Evolutionary conservation across 2,888 invertebrate genomes (phyloP).

Genomic region (Monoplex corrugatus): DNA sequence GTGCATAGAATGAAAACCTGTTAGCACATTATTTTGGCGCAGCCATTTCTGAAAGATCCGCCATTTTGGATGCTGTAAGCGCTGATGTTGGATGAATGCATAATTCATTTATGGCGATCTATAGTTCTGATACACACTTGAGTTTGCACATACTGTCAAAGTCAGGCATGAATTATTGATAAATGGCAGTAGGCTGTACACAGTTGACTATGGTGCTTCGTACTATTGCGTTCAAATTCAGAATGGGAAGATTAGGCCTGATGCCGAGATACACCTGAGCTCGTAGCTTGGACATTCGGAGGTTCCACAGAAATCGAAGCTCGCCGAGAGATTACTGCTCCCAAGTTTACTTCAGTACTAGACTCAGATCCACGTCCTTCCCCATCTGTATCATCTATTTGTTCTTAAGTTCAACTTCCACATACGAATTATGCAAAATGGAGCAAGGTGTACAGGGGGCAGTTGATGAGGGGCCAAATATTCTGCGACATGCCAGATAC

Average conservation of each 20-base stretch:
- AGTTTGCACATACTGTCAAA: background rate
- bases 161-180: background rate
- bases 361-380: too few species aligned
- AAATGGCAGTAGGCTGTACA: too few species aligned
- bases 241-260: background rate
- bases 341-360: too few species aligned
- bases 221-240: background rate
- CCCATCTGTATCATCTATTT: too few species aligned
- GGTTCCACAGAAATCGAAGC: constrained; percentile 38
- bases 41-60: constrained; percentile 55
- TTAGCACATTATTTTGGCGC: constrained; percentile 46
- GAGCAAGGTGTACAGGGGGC: too few species aligned
- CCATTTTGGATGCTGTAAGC: constrained; percentile 58
- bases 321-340: background rate
- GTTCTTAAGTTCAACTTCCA: too few species aligned
- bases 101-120: constrained; percentile 50
- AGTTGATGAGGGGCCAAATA: too few species aligned
- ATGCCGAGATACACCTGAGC: constrained; percentile 23
- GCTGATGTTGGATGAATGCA: constrained; percentile 55
- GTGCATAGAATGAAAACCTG: constrained; percentile 24
- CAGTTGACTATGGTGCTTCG: background rate
- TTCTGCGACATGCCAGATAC: too few species aligned
- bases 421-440: too few species aligned
- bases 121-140: constrained; percentile 45
- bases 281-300: background rate